Evolutionary conservation across 2,113 vertebrate species (phyloP), one percentile per base, ranked within the genome.

Genomic region (Chaetodon auriga): DNA sequence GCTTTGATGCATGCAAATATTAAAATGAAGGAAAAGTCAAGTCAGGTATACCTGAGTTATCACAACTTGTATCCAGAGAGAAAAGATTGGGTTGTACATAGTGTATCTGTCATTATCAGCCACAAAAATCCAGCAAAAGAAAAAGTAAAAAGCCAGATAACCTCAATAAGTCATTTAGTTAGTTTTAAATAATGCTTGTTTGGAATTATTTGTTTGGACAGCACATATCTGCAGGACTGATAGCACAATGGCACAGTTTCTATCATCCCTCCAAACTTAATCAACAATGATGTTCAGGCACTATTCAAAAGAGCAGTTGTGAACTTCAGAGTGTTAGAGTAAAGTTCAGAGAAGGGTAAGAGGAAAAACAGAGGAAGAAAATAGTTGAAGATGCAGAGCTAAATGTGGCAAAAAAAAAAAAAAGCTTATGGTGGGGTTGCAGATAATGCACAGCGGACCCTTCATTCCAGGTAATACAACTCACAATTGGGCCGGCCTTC

Each of bases 381-480:
- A 57, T 3, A 54, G 45, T n/a, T 51, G 21, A 74, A 19, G 58
- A 82, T 23, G 1, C 8, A 23, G 64, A 81, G 55, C 43, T 61
- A 76, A 84, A 84, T n/a, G 51, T 38, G 45, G 60, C n/a, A 38
- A 54, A 87, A 66, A 30, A 78, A 68, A 38, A 54, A 87, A 66
- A 30, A 78, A 68, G 60, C 61, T 84, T 38, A 68, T 57, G 35
- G 48, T 46, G 74, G 63, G 61, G 61, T 77, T 88, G 65, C 65
- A 81, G 71, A 90, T 82, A 85, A 73, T 77, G 54, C 75, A 70
- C 82, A 87, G 70, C 6, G 23, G 88, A 86, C 66, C 68, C 55
- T 61, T 80, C n/a, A 82, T 83, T 79, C 72, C 64, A 90, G 82
- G 86, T 90, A 91, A 89, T 72, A 87, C 82, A 87, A 89, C 68